A percentile compares a stretch with the other conserved stretches of the same genome.
Evolutionary conservation across 64 coral and sea anemone species (phyloP).

Genomic region (Montipora foliosa): DNA sequence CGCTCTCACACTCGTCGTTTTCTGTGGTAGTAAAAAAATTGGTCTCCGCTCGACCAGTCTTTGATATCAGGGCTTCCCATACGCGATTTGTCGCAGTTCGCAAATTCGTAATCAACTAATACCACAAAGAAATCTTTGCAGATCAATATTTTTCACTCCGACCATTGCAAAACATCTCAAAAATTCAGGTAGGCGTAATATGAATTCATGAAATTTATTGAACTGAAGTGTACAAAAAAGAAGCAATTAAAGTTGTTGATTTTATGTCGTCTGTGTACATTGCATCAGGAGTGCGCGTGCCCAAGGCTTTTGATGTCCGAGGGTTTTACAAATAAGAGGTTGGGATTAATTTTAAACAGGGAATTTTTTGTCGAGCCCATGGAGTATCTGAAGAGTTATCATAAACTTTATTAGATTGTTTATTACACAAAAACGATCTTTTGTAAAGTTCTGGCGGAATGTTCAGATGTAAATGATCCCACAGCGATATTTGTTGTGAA

Average conservation of each 20-base stretch:
- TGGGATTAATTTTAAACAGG: not conserved
- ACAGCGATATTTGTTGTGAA: slow-evolving; percentile 33
- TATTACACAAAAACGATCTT: not conserved
- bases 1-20: not conserved
- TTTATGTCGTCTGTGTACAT: not conserved
- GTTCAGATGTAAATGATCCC: slow-evolving; percentile 16
- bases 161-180: not conserved
- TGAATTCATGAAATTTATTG: not conserved
- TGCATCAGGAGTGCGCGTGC: not conserved
- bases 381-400: not conserved
- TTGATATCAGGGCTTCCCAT: not conserved
- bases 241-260: not conserved
- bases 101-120: not conserved
- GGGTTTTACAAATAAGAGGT: not conserved
- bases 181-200: not conserved
- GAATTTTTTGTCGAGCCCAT: not conserved
- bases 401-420: not conserved
- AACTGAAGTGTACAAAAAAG: not conserved
- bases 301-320: not conserved
- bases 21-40: not conserved
- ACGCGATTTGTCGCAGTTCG: not conserved
- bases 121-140: not conserved
- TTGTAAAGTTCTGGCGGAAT: not conserved
- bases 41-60: not conserved
- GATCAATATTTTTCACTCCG: not conserved